Evolutionary conservation across 2,888 invertebrate species (phyloP), one percentile per base, ranked within the genome.

Genomic region (Imbricaverruca yamaguchii): DNA sequence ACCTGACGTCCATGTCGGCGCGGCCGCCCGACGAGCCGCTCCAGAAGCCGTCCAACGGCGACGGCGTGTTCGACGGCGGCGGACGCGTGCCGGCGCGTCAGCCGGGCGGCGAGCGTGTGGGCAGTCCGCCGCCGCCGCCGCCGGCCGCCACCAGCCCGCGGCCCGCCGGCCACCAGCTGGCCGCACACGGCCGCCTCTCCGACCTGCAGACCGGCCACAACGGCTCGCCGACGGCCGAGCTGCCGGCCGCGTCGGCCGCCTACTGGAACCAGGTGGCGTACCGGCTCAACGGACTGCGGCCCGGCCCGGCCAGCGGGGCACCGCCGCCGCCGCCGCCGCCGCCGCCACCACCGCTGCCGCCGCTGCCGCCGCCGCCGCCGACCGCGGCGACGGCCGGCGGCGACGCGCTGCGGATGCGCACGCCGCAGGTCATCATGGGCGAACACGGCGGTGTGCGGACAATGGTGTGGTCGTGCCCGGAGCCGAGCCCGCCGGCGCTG

Each of bases 391-490:
- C 67, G 39, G 39, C 59, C 23, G 18, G 12, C 57, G 25, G 56
- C 79, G 59, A 56, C 8, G 25, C 55, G 57, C 15, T 25, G 80
- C 63, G 61, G 63, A 15, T 59, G 86, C 89, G 90, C 82, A 90
- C 95, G 80, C 95, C 96, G 59, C 94, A 94, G 80, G 95, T 95
- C 83, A 94, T 96, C 84, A 95, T 96, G 95, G 95, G 95, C 80
- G 95, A 96, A 87, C 94, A 94, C 67, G 96, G 95, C 81, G 85
- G 95, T 74, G 95, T 96, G 0, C 86, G 90, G 82, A 92, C 92
- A 94, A 92, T 92, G 92, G 90, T 92, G 82, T 92, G 92, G 92
- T 91, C 91, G 57, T 63, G 80, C n/a, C 55, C 77, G 13, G 79
- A 39, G 55, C 74, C 67, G 81, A 81, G 82, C 65, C 69, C 81